A percentile compares a stretch with the other conserved stretches of the same genome.
Conservation (phyloP, 2,797 vertebrate genomes). For the Gambelia wislizenii region DNA sequence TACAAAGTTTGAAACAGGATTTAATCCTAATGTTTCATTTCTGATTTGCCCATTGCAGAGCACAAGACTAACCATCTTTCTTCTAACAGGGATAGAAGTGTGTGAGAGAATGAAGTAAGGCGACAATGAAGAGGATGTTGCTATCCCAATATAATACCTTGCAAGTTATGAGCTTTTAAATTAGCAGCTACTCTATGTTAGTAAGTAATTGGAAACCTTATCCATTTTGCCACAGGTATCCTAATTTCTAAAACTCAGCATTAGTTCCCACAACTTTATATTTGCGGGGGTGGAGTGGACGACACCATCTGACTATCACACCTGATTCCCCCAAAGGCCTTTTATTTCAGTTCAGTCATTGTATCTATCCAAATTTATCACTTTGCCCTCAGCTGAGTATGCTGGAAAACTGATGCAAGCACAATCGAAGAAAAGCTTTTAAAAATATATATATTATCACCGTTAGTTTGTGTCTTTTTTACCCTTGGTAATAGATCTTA, state of each 20-base stretch:
- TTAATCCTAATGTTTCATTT: not conserved
- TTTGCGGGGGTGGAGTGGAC: not conserved
- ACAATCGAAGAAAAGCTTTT: conserved; percentile 27
- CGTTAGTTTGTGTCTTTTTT: conserved; percentile 39
- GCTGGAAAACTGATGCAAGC: not conserved
- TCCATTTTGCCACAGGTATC: not conserved
- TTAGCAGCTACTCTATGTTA: not conserved
- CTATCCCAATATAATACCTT: not conserved
- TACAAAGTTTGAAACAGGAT: not conserved
- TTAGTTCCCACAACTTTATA: not conserved
- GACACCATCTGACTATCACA: not conserved
- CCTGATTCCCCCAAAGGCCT: conserved; percentile 1
- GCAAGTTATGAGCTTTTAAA: not conserved
- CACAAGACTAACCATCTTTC: not conserved
- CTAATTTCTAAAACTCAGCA: conserved; percentile 3
- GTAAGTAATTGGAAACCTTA: not conserved
- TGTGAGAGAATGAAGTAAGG: not conserved
- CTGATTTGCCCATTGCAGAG: not conserved
- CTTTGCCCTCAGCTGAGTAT: conserved; percentile 45
- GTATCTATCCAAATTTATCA: conserved; percentile 13
- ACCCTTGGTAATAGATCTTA: conserved; percentile 27
- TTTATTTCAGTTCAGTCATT: conserved; percentile 14
- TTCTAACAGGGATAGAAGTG: not conserved
- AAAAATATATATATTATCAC: conserved; percentile 39
- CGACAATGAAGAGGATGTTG: not conserved